Conservation (phyloP, 1,140 invertebrate genomes). For the Frieseomelitta varia region DNA sequence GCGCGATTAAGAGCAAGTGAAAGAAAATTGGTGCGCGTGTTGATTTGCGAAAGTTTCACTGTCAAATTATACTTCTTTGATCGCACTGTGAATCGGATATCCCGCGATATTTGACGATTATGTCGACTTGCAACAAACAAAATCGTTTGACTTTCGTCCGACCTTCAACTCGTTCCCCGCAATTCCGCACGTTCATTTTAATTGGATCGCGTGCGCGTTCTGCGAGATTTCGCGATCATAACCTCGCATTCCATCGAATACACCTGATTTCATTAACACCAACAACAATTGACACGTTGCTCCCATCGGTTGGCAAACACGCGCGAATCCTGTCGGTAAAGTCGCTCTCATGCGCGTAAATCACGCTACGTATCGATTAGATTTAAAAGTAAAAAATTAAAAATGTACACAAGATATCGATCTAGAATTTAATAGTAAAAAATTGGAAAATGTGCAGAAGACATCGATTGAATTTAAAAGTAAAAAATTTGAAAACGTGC, state of each 20-base stretch:
- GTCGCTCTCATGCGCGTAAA: background rate
- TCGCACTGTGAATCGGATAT: no score
- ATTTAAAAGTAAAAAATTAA: no score
- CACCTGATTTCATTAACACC: background rate
- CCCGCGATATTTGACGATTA: no score
- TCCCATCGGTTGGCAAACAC: background rate
- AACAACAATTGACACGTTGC: background rate
- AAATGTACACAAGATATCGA: background rate
- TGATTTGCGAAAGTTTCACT: slow-evolving; percentile 22
- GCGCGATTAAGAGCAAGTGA: background rate
- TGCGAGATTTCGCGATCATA: background rate
- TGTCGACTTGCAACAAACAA: background rate
- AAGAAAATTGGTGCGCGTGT: slow-evolving; percentile 17
- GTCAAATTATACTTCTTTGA: background rate
- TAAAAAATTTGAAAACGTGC: no score
- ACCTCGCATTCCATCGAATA: slow-evolving; percentile 12
- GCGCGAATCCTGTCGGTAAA: background rate
- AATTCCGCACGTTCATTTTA: background rate
- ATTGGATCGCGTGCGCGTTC: no score
- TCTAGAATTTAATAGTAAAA: no score
- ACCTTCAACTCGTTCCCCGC: background rate
- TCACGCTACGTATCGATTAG: no score
- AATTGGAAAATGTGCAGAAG: no score
- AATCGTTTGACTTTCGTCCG: no score
- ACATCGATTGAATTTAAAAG: no score